Evolutionary conservation across 2,797 vertebrate species (phyloP).

Genomic region (Enteromius treurensis): DNA sequence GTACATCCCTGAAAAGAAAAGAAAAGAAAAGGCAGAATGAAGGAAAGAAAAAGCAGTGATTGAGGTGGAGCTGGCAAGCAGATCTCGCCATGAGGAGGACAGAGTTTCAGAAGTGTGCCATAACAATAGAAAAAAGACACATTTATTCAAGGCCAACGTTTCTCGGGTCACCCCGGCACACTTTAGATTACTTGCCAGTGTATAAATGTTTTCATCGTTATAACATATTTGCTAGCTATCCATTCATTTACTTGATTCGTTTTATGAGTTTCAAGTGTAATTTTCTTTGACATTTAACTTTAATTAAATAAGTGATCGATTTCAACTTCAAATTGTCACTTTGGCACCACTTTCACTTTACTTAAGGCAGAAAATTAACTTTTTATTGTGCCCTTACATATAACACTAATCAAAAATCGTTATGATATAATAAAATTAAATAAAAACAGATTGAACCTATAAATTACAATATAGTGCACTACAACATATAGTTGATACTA

Average conservation of each 20-base stretch:
- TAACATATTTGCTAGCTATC: not conserved
- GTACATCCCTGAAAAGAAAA: constrained; percentile 59
- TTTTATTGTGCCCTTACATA: not conserved
- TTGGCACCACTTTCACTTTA: not conserved
- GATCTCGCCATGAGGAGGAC: constrained; percentile 56
- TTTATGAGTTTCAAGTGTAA: not conserved
- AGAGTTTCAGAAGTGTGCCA: constrained; percentile 76
- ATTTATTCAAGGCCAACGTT: constrained; percentile 68
- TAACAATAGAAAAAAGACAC: constrained; percentile 74
- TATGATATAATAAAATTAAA: not conserved
- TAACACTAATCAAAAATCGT: not conserved
- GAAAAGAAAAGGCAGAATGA: constrained; percentile 53
- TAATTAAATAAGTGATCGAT: constrained; percentile 10
- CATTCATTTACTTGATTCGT: not conserved
- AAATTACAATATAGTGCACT: not conserved
- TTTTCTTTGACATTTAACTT: not conserved
- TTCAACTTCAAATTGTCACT: not conserved
- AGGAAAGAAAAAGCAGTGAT: constrained; percentile 41
- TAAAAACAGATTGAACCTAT: not conserved
- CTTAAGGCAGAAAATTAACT: not conserved
- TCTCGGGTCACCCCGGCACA: constrained; percentile 59
- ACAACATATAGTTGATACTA: not conserved
- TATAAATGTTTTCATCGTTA: not conserved
- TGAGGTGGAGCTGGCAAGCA: constrained; percentile 45
- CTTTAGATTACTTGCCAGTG: constrained; percentile 12